Evolutionary conservation across 2,797 vertebrate genomes (phyloP), one percentile per base, ranked within the genome.

Genomic region (Denticeps clupeoides): DNA sequence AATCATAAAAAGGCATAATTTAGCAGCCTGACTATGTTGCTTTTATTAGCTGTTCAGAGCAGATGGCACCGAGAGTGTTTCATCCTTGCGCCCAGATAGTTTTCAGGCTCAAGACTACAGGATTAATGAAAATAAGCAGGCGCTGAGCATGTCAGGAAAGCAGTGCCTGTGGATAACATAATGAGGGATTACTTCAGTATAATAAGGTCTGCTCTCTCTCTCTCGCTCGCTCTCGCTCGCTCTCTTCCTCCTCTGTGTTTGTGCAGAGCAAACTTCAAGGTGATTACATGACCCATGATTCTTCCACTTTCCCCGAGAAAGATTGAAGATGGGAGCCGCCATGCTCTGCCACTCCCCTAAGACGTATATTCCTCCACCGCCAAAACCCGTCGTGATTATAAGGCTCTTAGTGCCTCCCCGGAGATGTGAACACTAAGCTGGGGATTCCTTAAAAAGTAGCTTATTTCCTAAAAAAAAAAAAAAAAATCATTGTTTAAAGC

Each of bases 1-100:
- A 59, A 67, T 75, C 71, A 73, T 78, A 74, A 80, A 77, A 76
- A 66, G 62, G 49, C 66, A 61, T 72, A 57, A 74, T 77, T 77
- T 73, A 75, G 62, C 62, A 70, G 56, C 68, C 59, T 73, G 70
- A 70, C 66, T 54, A 58, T 56, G 64, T 63, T 60, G 52, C 69
- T 71, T 80, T 75, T 75, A 74, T 75, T 76, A 73, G 71, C 55
- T 47, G 60, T 35, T 67, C 37, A 43, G 64, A 71, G 61, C 72
- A 80, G 74, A 80, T 84, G 76, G 72, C 55, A 49, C 53, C 28
- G 53, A 58, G 58, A 29, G 33, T 6, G 47, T 61, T 58, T 64
- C 65, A 63, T 63, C 55, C 61, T 52, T 29, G 49, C 47, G 51
- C 41, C 18, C 10, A 53, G 54, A 49, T 63, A 55, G 60, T 65